Conservation (phyloP, 2,113 vertebrate species). For the Halichoerus grypus region DNA sequence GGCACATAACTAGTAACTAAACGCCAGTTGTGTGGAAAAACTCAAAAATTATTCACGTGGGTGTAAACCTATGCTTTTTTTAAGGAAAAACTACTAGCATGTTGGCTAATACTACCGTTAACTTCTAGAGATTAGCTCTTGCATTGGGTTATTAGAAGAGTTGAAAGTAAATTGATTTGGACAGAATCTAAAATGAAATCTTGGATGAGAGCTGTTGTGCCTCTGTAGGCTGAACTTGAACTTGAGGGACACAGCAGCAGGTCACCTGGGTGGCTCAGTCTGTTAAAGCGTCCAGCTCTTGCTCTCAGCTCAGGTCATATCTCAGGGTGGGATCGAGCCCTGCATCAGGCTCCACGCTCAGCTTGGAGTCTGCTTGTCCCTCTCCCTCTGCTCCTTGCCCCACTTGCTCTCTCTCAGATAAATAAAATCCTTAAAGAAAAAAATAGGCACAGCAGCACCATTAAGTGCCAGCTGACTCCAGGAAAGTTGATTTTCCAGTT, state of each 20-base stretch:
- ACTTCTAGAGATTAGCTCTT: not conserved
- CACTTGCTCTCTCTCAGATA: not conserved
- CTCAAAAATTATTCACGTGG: slow-evolving; percentile 17
- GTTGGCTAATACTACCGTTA: not conserved
- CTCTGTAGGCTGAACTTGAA: not conserved
- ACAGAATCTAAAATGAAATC: not conserved
- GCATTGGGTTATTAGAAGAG: not conserved
- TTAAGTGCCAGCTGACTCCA: not conserved
- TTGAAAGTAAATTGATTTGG: not conserved
- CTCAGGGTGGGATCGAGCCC: not conserved
- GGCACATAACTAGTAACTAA: not conserved
- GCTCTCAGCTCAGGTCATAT: not conserved
- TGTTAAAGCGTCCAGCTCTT: not conserved
- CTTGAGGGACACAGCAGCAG: not conserved
- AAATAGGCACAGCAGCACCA: no score
- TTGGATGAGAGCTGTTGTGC: not conserved
- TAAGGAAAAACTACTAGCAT: not conserved
- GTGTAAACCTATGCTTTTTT: not conserved
- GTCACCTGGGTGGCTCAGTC: not conserved
- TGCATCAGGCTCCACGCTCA: not conserved
- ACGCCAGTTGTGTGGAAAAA: not conserved
- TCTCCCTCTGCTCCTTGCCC: not conserved
- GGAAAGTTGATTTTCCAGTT: not conserved
- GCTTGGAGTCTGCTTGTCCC: not conserved
- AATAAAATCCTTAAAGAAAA: not conserved